Evolutionary conservation across 1,140 invertebrate species (phyloP), one percentile per base, ranked within the genome.

Genomic region (Drosophila kohkoa): DNA sequence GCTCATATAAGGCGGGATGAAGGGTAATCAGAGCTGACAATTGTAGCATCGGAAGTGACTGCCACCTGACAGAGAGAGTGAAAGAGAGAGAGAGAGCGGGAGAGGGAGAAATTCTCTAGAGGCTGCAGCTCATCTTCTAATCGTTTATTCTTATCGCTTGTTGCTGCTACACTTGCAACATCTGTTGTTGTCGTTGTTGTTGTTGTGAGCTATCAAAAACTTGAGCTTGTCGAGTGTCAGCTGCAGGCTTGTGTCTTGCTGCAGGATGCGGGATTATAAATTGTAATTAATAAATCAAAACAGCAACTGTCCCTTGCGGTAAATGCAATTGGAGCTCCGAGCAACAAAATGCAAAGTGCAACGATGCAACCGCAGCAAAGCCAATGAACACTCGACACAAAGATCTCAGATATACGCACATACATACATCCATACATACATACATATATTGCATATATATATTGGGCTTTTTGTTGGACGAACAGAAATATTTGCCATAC

Each of bases 251-350:
- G n/a, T 15, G 52, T 64, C 38, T 57, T 43, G 32, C 60, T 43
- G 32, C 59, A 62, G 68, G 64, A 72, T 82, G 72, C 71, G 65
- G 82, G 67, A 83, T 85, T 83, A 83, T 83, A 83, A 83, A 83
- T 83, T 85, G 81, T 85, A 80, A 83, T 85, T 83, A 83, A 83
- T 83, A 83, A 83, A 83, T 83, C 81, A 85, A 83, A 83, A 77
- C 81, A 80, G 60, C 73, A 83, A 77, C 72, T 72, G 73, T 43
- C 54, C 46, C 38, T 25, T 41, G 45, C 60, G 51, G 69, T 78
- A 76, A 52, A 52, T 69, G 59, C 65, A 65, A 45, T 43, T 60
- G 49, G 28, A 70, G 38, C 52, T 58, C 16, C 28, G 7, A 20
- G 28, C 51, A 30, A 10, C 16, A 28, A 28, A 28, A 3, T 51